phyloP scores from a whole-genome alignment of 2,888 invertebrate species.

The Cybosia mesomella region DNA sequence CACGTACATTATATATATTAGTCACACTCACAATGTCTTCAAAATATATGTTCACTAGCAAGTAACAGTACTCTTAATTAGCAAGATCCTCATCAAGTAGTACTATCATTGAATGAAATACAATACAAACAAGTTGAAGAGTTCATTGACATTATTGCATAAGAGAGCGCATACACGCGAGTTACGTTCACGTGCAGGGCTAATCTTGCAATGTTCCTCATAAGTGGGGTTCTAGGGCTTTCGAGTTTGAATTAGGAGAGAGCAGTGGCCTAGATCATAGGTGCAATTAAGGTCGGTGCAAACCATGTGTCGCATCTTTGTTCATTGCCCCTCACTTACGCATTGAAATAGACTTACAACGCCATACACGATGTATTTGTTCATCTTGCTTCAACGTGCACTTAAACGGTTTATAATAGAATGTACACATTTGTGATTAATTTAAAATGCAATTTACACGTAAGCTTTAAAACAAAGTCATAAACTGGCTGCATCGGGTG shows the following conservation, averaged over 20 bases:
- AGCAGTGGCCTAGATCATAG: conserved; percentile 79
- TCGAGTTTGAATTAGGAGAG: conserved; percentile 85
- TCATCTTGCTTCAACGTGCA: conserved; percentile 4
- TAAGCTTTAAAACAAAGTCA: conserved; percentile 59
- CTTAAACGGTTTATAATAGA: not conserved
- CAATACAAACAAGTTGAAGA: conserved; percentile 66
- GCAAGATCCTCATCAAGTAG: conserved; percentile 62
- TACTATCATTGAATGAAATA: conserved; percentile 67
- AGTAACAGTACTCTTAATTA: conserved; percentile 58
- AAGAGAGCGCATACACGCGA: conserved; percentile 70
- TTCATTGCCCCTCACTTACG: conserved; percentile 59
- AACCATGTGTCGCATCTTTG: conserved; percentile 68
- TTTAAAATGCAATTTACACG: conserved; percentile 64
- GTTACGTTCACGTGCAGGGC: conserved; percentile 69
- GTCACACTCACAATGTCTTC: conserved; percentile 52
- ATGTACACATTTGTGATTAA: conserved; percentile 27
- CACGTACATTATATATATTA: conserved; percentile 44
- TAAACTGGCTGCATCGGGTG: conserved; percentile 65
- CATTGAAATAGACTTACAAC: conserved; percentile 55
- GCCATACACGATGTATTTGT: conserved; percentile 23
- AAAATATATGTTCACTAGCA: conserved; percentile 60
- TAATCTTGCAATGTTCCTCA: conserved; percentile 68
- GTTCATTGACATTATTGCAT: conserved; percentile 80
- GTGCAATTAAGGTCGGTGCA: conserved; percentile 82
- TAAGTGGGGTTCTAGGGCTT: conserved; percentile 84